Percentiles rank a stretch among this genome's conserved stretches.
phyloP scores from a whole-genome alignment of 2,113 vertebrate species.

The Eupsittula cactorum region DNA sequence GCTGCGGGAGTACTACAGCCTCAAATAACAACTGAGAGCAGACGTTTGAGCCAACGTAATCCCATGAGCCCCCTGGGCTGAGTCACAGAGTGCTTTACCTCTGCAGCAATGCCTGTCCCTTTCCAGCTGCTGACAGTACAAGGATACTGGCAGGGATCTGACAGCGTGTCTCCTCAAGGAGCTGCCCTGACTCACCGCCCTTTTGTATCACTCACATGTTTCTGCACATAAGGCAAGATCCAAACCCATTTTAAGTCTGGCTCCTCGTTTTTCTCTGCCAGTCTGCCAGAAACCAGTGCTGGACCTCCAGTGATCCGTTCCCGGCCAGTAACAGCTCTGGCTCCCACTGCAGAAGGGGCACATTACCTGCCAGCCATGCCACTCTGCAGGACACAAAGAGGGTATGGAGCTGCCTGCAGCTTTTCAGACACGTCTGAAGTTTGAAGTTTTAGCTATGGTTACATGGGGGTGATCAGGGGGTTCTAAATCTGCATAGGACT shows the following conservation, averaged over 20 bases:
- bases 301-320: background rate
- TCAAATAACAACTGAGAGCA: background rate
- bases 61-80: rapidly evolving
- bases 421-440: background rate
- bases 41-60: background rate
- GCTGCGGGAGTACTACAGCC: background rate
- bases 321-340: background rate
- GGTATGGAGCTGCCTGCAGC: background rate
- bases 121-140: background rate
- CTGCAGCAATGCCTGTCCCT: background rate
- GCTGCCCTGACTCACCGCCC: background rate
- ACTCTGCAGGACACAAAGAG: background rate
- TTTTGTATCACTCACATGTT: background rate
- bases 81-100: background rate
- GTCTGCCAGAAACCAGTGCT: rapidly evolving
- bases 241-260: background rate
- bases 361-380: background rate
- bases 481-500: background rate
- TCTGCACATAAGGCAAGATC: background rate
- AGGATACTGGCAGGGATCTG: background rate
- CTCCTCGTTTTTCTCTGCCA: background rate
- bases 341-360: background rate
- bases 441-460: background rate
- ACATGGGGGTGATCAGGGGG: rapidly evolving
- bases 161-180: background rate